Evolutionary conservation across 2,888 invertebrate genomes (phyloP).

Genomic region (Parapristionchus giblindavisi): DNA sequence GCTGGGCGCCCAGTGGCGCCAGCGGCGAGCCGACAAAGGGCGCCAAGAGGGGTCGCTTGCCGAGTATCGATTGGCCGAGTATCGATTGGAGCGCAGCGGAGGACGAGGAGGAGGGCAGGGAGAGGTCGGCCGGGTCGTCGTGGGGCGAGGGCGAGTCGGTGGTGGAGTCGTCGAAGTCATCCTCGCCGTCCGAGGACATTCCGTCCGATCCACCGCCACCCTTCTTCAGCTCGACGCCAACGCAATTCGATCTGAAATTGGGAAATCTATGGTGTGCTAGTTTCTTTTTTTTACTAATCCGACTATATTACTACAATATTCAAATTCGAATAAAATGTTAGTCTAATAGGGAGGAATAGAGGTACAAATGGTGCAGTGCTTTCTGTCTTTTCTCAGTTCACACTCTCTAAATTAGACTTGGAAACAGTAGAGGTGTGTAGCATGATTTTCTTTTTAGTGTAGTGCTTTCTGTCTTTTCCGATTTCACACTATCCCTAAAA

Average conservation of each 20-base stretch:
- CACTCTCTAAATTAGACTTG: no score
- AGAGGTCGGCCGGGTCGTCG: constrained; percentile 52
- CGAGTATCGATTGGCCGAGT: constrained; percentile 4
- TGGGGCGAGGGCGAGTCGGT: constrained; percentile 56
- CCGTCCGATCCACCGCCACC: constrained; percentile 38
- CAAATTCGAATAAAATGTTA: no score
- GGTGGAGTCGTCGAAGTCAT: constrained; percentile 50
- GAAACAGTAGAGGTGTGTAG: no score
- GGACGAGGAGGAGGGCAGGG: constrained; percentile 34
- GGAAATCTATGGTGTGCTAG: no score
- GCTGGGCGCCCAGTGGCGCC: not conserved
- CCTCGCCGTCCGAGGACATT: constrained; percentile 48
- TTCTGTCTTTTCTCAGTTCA: no score
- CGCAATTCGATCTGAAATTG: constrained; percentile 54
- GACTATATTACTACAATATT: no score
- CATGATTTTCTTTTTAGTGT: no score
- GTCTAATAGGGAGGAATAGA: no score
- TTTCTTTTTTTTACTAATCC: no score
- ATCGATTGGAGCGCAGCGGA: constrained; percentile 32
- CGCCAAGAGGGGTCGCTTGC: constrained; percentile 6
- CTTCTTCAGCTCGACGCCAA: constrained; percentile 53
- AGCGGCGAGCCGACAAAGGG: not conserved
- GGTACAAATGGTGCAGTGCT: no score
- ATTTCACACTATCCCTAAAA: no score
- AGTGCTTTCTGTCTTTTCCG: no score